Base-by-base conservation (phyloP, 2,888 invertebrate species). In the Eupeodes latifasciatus region DNA sequence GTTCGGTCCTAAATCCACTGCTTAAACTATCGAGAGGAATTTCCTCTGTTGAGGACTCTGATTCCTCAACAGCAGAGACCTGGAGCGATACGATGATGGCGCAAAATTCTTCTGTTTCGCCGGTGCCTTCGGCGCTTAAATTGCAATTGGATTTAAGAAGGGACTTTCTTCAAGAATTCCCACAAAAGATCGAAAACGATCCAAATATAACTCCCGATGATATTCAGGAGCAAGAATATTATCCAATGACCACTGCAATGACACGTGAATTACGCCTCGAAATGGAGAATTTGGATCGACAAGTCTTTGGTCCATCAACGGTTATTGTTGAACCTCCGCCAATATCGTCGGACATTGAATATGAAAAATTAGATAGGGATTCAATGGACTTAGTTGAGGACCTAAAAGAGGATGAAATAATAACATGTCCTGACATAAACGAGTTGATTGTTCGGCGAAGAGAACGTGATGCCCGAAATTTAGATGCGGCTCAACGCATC, bases 171-270 rank as follows among this genome's bases (percentile, higher is more conserved):
- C 91, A 75, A 91, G 91, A 90, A 90, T 91, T 90, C 57, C 80
- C 84, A 91, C 92, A 67, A 92, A 89, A 85, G 62, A 59, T 85
- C 1, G 72, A 55, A 6, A 76, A 75, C 6, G 90, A 91, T 84
- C 84, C 89, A 4, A 95, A 95, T 67, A 95, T 95, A 90, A 97
- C 97, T 89, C 96, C 97, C 0, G 97, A 97, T 90, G 97, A 97
- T 92, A 96, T 96, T 2, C 96, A 97, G 90, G 96, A 96, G 91
- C 96, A 97, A 89, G 96, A 96, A 91, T 97, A 97, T 92, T 97
- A 96, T 91, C 97, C 97, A 4, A 96, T 98, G 96, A 97, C 97
- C 0, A 97, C 97, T 5, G 97, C 97, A 4, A 97, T 97, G 94
- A 97, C 97, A 0, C 95, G 97, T 91, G 97, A 98, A 92, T 93